Base-by-base conservation (phyloP, 2,113 vertebrate genomes). In the Odobenus rosmarus region DNA sequence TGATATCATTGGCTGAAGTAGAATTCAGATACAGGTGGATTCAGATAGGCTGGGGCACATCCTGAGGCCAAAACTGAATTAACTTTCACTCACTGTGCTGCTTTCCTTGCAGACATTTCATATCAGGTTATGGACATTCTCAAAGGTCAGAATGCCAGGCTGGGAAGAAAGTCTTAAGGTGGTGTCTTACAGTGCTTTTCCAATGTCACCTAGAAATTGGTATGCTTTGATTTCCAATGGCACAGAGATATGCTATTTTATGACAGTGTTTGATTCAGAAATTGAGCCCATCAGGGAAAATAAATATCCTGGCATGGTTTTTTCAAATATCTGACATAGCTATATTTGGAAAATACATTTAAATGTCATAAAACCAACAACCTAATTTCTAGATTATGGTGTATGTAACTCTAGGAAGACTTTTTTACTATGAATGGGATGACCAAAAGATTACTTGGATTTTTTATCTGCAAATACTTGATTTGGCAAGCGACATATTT, bases 391-490 rank as follows among this genome's bases (percentile, higher is more conserved):
- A 19, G 3, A 7, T 46, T 83, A 42, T 90, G 55, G 24, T 59
- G 5, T 61, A 61, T 31, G 31, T 82, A 39, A 18, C 26, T 0
- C 16, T 71, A 46, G 69, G 26, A 57, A 36, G 61, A 21, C 80
- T 89, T 16, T 95, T 95, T 95, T 95, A 72, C 39, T 74, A 74
- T 10, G 3, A 8, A 4, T 21, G 16, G 16, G 21, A 80, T 49
- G 14, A 33, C 9, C 46, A 36, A 19, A 36, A 87, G 36, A 5
- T 93, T 74, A 90, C 69, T 93, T 96, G 46, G 57, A 76, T 90
- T 94, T 96, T 97, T 81, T 82, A 79, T 57, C 36, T 91, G 46
- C 79, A 96, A 76, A 82, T 84, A 97, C 85, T 94, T 93, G 55
- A 67, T 94, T 49, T 96, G 81, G 59, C 36, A 83, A 72, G 53